Conservation (phyloP, 2,888 invertebrate genomes). For the Eulithis testata region DNA sequence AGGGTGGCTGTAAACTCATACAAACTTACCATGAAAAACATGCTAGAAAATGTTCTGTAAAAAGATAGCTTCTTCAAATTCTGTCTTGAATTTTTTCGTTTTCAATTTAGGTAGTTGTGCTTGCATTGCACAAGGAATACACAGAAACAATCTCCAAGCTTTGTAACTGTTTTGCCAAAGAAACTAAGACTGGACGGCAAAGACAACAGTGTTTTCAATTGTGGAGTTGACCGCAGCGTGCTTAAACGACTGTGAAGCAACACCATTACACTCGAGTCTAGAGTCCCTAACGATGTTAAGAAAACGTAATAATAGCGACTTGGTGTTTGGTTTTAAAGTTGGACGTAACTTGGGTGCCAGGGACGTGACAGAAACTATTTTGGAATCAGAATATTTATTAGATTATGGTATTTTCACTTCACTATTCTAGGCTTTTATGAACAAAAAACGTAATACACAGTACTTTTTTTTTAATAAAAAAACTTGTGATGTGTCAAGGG, state of each 20-base stretch:
- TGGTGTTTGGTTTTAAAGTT: constrained; percentile 18
- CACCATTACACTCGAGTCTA: constrained; percentile 45
- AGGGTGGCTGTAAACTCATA: no score
- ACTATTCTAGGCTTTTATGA: no score
- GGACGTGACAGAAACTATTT: constrained; percentile 13
- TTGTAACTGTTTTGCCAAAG: constrained; percentile 4
- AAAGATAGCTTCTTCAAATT: no score
- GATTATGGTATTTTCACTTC: no score
- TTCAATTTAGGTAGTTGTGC: no score
- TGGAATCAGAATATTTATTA: no score
- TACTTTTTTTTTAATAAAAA: no score
- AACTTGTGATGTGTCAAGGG: no score
- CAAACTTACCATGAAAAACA: no score
- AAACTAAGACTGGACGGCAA: constrained; percentile 3
- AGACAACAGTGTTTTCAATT: constrained; percentile 15
- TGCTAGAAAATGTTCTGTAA: no score
- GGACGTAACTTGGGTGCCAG: constrained; percentile 32
- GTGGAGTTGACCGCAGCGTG: constrained; percentile 26
- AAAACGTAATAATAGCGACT: constrained; percentile 55
- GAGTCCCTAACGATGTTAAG: constrained; percentile 57
- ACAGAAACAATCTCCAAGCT: background rate
- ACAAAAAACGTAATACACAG: no score
- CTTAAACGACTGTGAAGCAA: constrained; percentile 41
- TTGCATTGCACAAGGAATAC: background rate
- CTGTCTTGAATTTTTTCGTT: background rate